Percentiles rank a stretch among this genome's conserved stretches.
These are phyloP conservation scores for Pammene fasciana DNA, from an alignment of 2,888 invertebrate genomes.

Conservation along the genomic window DNA sequence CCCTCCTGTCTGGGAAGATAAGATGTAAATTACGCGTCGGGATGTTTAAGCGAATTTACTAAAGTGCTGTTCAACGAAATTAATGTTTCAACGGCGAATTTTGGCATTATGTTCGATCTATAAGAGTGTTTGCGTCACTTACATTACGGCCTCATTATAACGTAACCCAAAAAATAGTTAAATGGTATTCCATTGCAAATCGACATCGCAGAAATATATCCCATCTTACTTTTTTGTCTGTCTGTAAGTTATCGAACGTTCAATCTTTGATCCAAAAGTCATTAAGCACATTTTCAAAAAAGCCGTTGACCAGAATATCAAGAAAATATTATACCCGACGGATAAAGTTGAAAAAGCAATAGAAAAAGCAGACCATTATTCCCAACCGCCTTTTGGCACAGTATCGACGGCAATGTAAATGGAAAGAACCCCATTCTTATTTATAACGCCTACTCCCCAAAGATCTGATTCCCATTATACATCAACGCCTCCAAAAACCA, in stretches of 20 bases:
- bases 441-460: conserved; percentile 32
- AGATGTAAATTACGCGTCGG: conserved; percentile 45
- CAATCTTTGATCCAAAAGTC: conserved; percentile 9
- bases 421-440: conserved; percentile 39
- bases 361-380: conserved; percentile 37
- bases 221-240: neutral
- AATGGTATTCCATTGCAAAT: neutral
- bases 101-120: conserved; percentile 36
- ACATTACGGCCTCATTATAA: neutral
- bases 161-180: neutral
- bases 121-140: conserved; percentile 11
- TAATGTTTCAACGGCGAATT: conserved; percentile 40
- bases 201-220: neutral
- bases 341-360: conserved; percentile 27
- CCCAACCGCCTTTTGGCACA: conserved; percentile 32
- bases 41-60: conserved; percentile 44
- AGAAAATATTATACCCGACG: conserved; percentile 18
- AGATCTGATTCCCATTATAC: neutral
- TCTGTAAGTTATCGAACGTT: neutral
- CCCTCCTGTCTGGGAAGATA: conserved; percentile 41
- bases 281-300: neutral
- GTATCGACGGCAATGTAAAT: conserved; percentile 39
- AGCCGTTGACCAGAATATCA: conserved; percentile 6
- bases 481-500: neutral
- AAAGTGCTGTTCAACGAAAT: conserved; percentile 43